phyloP scores from a whole-genome alignment of 2,797 vertebrate genomes.

The Sus cebifrons region DNA sequence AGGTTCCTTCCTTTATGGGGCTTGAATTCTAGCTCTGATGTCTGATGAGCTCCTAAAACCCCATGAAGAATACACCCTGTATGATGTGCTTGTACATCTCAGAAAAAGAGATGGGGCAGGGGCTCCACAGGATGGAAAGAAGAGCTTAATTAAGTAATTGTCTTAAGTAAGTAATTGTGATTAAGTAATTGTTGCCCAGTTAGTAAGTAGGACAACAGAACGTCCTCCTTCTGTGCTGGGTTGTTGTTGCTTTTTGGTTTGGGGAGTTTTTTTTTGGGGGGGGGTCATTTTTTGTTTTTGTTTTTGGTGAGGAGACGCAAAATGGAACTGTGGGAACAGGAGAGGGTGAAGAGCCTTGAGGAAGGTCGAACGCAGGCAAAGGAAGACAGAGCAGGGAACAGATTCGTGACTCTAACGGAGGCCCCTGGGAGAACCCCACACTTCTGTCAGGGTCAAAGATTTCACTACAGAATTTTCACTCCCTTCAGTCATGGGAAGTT shows the following conservation, averaged over 20 bases:
- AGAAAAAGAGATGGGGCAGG: neutral
- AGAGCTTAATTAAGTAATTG: neutral
- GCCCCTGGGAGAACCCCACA: neutral
- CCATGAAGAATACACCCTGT: neutral
- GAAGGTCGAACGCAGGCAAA: neutral
- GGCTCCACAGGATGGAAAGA: neutral
- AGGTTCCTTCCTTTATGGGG: neutral
- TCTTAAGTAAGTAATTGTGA: neutral
- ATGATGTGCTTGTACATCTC: neutral
- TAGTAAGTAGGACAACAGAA: neutral
- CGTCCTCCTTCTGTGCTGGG: neutral
- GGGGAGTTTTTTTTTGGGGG: rapidly evolving
- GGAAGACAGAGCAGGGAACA: neutral
- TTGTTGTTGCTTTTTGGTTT: neutral
- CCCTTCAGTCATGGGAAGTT: neutral
- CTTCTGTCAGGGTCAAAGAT: neutral
- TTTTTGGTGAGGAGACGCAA: neutral
- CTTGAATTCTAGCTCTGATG: neutral
- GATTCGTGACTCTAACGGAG: neutral
- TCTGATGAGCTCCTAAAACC: neutral
- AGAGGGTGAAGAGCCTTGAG: neutral
- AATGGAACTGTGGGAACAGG: neutral
- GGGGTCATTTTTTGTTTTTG: neutral
- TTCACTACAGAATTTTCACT: neutral
- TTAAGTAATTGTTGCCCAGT: neutral